phyloP scores from a whole-genome alignment of 2,797 vertebrate genomes.

The Pogoniulus pusillus region DNA sequence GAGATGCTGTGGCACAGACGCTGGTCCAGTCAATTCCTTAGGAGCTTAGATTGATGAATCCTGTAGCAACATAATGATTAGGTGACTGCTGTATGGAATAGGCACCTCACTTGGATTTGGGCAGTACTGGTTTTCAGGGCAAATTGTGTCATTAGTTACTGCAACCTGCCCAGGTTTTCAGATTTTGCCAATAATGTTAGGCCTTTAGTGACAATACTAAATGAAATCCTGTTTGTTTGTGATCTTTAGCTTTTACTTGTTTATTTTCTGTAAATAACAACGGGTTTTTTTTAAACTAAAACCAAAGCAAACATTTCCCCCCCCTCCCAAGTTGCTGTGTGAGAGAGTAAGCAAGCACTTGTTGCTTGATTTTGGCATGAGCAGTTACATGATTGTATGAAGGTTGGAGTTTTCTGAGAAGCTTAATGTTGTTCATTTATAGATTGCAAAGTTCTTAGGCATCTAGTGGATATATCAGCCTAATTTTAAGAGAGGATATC shows the following conservation, averaged over 20 bases:
- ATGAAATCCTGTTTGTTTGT: neutral
- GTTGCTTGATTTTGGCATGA: neutral
- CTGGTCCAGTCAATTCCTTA: neutral
- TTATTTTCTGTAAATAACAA: neutral
- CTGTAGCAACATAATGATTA: neutral
- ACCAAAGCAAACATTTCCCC: too few relatives aligned
- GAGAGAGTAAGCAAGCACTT: neutral
- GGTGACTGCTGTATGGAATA: neutral
- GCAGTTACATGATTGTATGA: rapidly evolving
- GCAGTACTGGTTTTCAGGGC: neutral
- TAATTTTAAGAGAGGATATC: neutral
- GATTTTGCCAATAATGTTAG: neutral
- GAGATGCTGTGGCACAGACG: neutral
- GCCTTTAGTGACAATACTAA: neutral
- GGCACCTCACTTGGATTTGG: neutral
- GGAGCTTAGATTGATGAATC: neutral
- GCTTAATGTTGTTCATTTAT: neutral
- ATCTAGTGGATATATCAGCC: neutral
- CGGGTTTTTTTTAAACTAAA: neutral
- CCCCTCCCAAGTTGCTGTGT: neutral
- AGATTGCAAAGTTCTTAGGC: neutral
- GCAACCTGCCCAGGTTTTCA: neutral
- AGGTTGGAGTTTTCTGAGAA: neutral
- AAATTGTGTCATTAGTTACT: neutral
- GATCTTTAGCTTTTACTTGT: neutral